Evolutionary conservation across 2,888 invertebrate species (phyloP).

Genomic region (Drosophila leonis): DNA sequence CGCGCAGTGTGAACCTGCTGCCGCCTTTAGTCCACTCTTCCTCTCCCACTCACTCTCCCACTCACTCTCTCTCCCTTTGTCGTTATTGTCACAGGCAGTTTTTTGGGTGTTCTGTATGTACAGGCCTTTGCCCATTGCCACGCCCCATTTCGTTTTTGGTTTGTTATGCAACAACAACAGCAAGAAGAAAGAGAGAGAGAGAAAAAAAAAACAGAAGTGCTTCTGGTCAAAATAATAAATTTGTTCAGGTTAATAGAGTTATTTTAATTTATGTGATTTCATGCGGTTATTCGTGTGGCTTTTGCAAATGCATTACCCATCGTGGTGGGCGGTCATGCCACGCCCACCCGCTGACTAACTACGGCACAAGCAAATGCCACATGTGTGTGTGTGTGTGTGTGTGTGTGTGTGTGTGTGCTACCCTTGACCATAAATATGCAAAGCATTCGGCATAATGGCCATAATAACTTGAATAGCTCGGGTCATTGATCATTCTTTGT

Average conservation of each 20-base stretch:
- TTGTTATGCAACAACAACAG: conserved; percentile 10
- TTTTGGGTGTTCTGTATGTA: conserved; percentile 20
- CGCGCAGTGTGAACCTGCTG: conserved; percentile 4
- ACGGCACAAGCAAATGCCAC: not conserved
- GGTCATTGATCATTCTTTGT: conserved; percentile 52
- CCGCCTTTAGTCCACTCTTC: not conserved
- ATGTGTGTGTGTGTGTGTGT: not conserved
- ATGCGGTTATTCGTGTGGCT: conserved; percentile 79
- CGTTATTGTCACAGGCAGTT: conserved; percentile 51
- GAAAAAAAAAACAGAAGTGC: conserved; percentile 27
- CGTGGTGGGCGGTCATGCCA: conserved; percentile 26
- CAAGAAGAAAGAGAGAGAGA: not conserved
- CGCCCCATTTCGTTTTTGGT: conserved; percentile 4
- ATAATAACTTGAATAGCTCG: conserved; percentile 55
- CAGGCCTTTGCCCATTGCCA: conserved; percentile 11
- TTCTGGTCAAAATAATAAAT: conserved; percentile 82
- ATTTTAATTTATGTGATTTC: conserved; percentile 82
- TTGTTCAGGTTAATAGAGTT: conserved; percentile 84
- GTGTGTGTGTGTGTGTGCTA: not conserved
- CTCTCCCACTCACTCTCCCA: not conserved
- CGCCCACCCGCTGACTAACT: conserved; percentile 44
- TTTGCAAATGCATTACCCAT: conserved; percentile 75
- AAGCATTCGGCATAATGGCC: conserved; percentile 50
- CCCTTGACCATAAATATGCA: conserved; percentile 53
- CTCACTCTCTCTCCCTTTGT: not conserved